These are phyloP conservation scores for Gracilinanus agilis DNA, from an alignment of 2,113 vertebrate genomes.

Conservation along the genomic window DNA sequence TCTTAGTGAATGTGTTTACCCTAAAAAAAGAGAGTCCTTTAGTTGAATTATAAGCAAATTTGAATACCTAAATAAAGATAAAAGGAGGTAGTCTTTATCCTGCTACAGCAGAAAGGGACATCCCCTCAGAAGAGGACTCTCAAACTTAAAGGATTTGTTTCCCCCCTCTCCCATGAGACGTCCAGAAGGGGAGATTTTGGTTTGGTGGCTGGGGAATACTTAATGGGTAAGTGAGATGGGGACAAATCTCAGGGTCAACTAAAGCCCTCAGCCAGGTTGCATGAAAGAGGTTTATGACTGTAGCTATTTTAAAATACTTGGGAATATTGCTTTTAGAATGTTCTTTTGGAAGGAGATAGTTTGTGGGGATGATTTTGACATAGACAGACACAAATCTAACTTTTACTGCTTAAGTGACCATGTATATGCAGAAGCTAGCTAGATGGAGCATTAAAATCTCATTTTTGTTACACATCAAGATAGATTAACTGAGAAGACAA, in stretches of 20 bases:
- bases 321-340: slow-evolving; percentile 59
- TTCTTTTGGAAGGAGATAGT: slow-evolving; percentile 58
- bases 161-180: no score
- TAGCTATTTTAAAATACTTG: slow-evolving; percentile 12
- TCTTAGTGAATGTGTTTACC: neutral
- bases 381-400: slow-evolving; percentile 58
- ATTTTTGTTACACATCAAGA: slow-evolving; percentile 55
- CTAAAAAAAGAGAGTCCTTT: neutral
- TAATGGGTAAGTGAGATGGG: neutral
- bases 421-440: slow-evolving; percentile 45
- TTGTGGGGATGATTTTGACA: slow-evolving; percentile 68
- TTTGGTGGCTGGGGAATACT: neutral
- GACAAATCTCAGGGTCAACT: neutral
- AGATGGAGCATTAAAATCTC: slow-evolving; percentile 45
- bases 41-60: neutral
- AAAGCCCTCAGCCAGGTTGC: neutral
- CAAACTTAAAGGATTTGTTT: no score
- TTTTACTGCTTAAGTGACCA: slow-evolving; percentile 60
- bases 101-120: neutral
- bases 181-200: neutral
- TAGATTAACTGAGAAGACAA: slow-evolving; percentile 65
- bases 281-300: neutral
- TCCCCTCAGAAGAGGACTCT: neutral
- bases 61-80: neutral
- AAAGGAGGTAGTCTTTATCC: neutral